A percentile compares a stretch with the other conserved stretches of the same genome.
Evolutionary conservation across 2,113 vertebrate genomes (phyloP).

Genomic region (Pelecanus crispus): DNA sequence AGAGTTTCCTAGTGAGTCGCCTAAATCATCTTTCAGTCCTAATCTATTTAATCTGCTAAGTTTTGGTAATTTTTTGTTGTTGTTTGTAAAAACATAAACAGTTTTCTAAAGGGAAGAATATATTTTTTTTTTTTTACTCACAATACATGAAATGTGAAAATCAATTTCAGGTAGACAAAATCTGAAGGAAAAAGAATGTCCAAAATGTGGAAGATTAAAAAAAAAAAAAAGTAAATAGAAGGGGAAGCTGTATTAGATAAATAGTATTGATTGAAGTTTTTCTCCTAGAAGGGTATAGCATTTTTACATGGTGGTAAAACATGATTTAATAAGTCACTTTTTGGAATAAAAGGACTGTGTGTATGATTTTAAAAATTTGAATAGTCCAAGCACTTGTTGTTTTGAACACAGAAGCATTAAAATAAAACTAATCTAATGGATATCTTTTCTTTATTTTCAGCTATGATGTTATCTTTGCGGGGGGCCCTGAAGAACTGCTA

Average conservation of each 20-base stretch:
- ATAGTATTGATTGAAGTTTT: background rate
- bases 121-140: background rate
- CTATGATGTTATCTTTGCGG: slow-evolving; percentile 93
- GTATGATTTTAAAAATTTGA: background rate
- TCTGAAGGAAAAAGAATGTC: background rate
- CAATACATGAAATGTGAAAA: background rate
- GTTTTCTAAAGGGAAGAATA: background rate
- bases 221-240: background rate
- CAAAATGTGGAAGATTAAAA: background rate
- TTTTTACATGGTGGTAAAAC: background rate
- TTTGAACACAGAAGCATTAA: background rate
- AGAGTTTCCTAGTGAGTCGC: background rate
- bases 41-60: background rate
- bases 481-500: slow-evolving; percentile 88
- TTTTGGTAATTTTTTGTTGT: background rate
- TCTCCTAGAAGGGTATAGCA: background rate
- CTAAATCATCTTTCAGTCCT: background rate
- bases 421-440: background rate
- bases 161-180: background rate
- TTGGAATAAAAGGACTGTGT: background rate
- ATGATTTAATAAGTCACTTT: background rate
- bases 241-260: background rate
- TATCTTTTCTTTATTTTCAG: slow-evolving; percentile 63
- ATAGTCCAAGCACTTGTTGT: background rate
- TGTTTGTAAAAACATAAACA: background rate